These are phyloP conservation scores for Callosobruchus maculatus DNA, from an alignment of 2,888 invertebrate genomes.

Conservation along the genomic window DNA sequence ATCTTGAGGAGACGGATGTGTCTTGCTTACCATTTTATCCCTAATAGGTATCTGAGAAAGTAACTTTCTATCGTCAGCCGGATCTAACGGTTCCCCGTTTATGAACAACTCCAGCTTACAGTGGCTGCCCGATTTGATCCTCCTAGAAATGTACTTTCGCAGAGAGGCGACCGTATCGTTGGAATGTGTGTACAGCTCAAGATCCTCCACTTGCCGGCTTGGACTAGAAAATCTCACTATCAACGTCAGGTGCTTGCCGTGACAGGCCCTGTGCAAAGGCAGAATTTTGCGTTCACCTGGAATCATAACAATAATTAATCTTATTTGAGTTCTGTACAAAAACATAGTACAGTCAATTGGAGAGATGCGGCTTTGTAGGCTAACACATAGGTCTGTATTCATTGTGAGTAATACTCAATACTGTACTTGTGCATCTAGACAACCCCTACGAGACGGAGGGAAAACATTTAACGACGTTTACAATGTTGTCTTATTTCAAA, in stretches of 20 bases:
- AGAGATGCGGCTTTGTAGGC: too few species aligned
- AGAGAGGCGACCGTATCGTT: slow-evolving; percentile 90
- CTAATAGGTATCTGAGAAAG: slow-evolving; percentile 80
- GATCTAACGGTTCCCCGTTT: slow-evolving; percentile 84
- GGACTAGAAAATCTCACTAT: slow-evolving; percentile 76
- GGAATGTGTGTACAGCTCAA: slow-evolving; percentile 88
- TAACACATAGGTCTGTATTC: too few species aligned
- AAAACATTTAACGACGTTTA: too few species aligned
- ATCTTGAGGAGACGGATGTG: too few species aligned
- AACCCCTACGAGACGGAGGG: too few species aligned
- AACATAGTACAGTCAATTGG: too few species aligned
- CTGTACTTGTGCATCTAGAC: too few species aligned
- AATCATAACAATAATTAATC: too few species aligned
- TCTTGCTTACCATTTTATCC: slow-evolving; percentile 77
- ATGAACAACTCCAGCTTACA: slow-evolving; percentile 88
- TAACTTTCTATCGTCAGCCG: slow-evolving; percentile 81
- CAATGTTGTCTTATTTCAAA: too few species aligned
- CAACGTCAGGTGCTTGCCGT: slow-evolving; percentile 85
- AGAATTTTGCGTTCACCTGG: slow-evolving; percentile 52
- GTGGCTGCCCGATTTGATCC: slow-evolving; percentile 62
- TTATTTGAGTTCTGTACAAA: too few species aligned
- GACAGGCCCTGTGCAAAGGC: slow-evolving; percentile 83
- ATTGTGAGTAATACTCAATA: too few species aligned
- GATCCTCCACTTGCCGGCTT: slow-evolving; percentile 86
- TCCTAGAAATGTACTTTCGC: slow-evolving; percentile 70